A percentile compares a stretch with the other conserved stretches of the same genome.
Conservation (phyloP, 2,888 invertebrate species). For the Ornithoptera alexandrae region DNA sequence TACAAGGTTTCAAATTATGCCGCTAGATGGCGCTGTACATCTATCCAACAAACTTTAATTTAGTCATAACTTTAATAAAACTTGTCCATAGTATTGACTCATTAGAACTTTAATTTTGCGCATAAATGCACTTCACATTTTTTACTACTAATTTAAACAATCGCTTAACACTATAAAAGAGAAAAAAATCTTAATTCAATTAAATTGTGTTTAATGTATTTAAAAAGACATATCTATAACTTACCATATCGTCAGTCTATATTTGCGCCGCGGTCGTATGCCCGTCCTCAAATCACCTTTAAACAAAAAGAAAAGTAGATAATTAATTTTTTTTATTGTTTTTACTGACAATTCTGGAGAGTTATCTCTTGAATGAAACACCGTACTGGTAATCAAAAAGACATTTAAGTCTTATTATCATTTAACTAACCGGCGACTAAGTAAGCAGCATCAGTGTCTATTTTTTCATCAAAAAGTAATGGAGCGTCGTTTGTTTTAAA, state of each 20-base stretch:
- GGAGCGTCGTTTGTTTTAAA: too few relatives aligned
- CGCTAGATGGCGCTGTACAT: slow-evolving; percentile 36
- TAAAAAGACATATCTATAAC: slow-evolving; percentile 39
- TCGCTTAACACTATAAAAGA: too few relatives aligned
- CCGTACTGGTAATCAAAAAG: too few relatives aligned
- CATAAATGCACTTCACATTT: too few relatives aligned
- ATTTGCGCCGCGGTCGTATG: slow-evolving; percentile 72
- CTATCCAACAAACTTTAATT: background rate
- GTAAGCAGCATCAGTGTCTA: too few relatives aligned
- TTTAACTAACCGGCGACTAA: too few relatives aligned
- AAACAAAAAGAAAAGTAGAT: slow-evolving; percentile 41
- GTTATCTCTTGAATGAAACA: too few relatives aligned
- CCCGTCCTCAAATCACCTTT: slow-evolving; percentile 77
- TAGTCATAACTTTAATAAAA: background rate
- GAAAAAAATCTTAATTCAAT: too few relatives aligned
- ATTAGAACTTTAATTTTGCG: background rate
- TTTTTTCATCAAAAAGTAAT: too few relatives aligned
- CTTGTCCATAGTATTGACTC: background rate
- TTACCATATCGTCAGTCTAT: slow-evolving; percentile 91
- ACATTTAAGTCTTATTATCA: too few relatives aligned
- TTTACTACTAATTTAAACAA: too few relatives aligned
- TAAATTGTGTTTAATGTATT: too few relatives aligned
- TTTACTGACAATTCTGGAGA: background rate
- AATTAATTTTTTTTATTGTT: background rate
- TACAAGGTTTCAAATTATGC: background rate